These are phyloP conservation scores for Dermolepida albohirtum DNA, from an alignment of 2,888 invertebrate species.

Conservation along the genomic window DNA sequence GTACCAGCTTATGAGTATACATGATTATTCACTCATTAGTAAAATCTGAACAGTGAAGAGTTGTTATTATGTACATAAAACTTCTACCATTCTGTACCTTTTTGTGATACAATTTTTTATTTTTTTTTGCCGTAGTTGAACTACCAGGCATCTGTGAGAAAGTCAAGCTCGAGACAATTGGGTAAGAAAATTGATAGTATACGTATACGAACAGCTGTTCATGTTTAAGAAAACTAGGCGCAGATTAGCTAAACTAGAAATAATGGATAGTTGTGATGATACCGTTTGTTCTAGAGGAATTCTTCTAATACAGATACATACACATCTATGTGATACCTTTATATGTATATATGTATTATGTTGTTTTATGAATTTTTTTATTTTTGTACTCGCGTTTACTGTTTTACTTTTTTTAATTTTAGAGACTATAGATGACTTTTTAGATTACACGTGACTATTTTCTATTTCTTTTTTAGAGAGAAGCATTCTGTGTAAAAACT, in stretches of 20 bases:
- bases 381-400: constrained; percentile 18
- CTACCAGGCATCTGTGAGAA: constrained; percentile 48
- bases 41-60: too few relatives aligned
- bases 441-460: too few relatives aligned
- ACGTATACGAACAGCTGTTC: constrained; percentile 49
- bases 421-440: too few relatives aligned
- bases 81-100: too few relatives aligned
- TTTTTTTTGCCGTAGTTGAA: constrained; percentile 52
- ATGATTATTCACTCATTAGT: too few relatives aligned
- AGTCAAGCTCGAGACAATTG: constrained; percentile 37
- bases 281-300: neutral
- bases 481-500: too few relatives aligned
- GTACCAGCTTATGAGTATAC: too few relatives aligned
- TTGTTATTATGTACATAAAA: too few relatives aligned
- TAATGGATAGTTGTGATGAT: constrained; percentile 8
- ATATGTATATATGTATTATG: constrained; percentile 1
- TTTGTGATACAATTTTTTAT: neutral
- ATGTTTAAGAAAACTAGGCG: constrained; percentile 45
- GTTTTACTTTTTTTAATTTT: too few relatives aligned
- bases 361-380: constrained; percentile 24
- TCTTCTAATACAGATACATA: constrained; percentile 7
- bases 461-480: too few relatives aligned
- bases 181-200: constrained; percentile 48
- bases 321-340: constrained; percentile 26
- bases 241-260: too few relatives aligned